Base-by-base conservation (phyloP, 1,140 invertebrate species). In the Trinorchestia longiramus region DNA sequence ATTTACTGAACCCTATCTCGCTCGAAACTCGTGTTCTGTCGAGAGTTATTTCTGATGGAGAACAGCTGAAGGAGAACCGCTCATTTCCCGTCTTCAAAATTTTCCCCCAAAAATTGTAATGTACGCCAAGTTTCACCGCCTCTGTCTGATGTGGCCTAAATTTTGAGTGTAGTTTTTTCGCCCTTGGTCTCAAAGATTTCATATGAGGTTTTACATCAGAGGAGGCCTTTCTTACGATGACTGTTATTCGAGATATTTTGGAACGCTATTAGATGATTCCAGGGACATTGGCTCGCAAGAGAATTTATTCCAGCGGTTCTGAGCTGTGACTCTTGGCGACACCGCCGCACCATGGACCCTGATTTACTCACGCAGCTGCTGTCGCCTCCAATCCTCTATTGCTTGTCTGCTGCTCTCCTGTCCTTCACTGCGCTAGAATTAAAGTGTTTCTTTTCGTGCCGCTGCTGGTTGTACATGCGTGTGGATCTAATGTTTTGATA, bases 161-260 rank as follows among this genome's bases (percentile, higher is more conserved):
- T 45, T 94, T 47, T 28, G 43, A 94, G 15, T 45, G 92, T 94
- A 94, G 44, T 28, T 47, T 44, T 94, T 47, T 94, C 11, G 8
- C 43, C 15, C 92, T 47, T 94, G 36, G 43, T 43, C 92, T 94
- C 43, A 94, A 94, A 94, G 92, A 94, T 94, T 94, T 94, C 92
- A 94, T 94, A 94, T 94, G 92, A 94, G 92, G 47, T 94, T 94
- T 94, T 94, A 94, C 43, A 94, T 94, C 92, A 94, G 43, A 19
- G 43, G 92, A 94, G 92, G 92, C 92, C 92, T 94, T 94, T 94
- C 92, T 94, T 94, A 94, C 92, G 92, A 94, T 94, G 92, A 94
- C 92, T 94, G 92, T 94, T 94, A 94, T 94, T 94, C 92, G 92
- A 94, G 92, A 94, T 94, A 94, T 94, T 94, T 94, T 94, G 92